Conservation (phyloP, 2,113 vertebrate species). For the Xenopus laevis region DNA sequence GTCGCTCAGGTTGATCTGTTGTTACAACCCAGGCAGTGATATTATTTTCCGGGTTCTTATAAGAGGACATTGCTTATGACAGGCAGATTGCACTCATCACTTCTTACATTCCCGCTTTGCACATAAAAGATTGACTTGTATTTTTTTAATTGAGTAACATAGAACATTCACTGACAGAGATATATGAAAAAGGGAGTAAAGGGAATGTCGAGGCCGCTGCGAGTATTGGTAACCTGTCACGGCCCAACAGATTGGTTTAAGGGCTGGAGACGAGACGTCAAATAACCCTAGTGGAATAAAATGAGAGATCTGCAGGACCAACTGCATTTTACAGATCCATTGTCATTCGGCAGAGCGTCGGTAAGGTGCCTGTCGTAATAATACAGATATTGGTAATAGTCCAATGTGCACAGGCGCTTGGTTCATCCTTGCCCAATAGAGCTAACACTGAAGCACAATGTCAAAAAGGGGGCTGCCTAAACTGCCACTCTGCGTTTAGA, state of each 20-base stretch:
- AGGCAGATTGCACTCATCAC: slow-evolving; percentile 7
- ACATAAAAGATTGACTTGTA: neutral
- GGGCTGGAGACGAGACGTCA: neutral
- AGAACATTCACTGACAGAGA: slow-evolving; percentile 11
- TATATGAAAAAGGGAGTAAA: slow-evolving; percentile 8
- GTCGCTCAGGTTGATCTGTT: too few relatives aligned
- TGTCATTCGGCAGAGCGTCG: too few relatives aligned
- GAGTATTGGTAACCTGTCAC: slow-evolving; percentile 19
- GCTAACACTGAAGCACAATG: too few relatives aligned
- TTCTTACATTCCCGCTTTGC: neutral
- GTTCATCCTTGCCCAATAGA: too few relatives aligned
- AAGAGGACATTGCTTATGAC: neutral
- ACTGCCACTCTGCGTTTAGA: too few relatives aligned
- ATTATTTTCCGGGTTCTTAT: too few relatives aligned
- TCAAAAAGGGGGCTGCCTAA: too few relatives aligned
- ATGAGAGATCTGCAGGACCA: neutral
- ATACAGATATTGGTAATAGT: too few relatives aligned
- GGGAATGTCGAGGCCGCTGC: neutral
- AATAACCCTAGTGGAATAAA: neutral
- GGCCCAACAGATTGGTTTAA: neutral
- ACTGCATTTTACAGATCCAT: neutral
- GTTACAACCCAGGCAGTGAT: too few relatives aligned
- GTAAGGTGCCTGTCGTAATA: too few relatives aligned
- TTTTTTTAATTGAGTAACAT: slow-evolving; percentile 9
- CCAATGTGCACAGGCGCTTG: too few relatives aligned